Percentiles rank a stretch among this genome's conserved stretches.
Conservation (phyloP, 2,797 vertebrate species). For the Tauraco hartlaubi region DNA sequence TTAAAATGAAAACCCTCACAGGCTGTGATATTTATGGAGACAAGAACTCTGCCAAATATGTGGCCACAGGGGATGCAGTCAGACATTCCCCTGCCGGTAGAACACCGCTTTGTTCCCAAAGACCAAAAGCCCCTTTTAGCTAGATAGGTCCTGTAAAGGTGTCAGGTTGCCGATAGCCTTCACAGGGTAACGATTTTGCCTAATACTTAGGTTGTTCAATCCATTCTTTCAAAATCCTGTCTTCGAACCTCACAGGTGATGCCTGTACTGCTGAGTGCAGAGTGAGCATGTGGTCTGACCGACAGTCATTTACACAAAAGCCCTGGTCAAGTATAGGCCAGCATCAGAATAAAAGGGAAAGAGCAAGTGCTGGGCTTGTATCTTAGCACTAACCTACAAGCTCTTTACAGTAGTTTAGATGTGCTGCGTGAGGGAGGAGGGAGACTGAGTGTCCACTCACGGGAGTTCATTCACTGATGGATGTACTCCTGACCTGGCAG, state of each 20-base stretch:
- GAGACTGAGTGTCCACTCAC: no score
- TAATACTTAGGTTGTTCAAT: not conserved
- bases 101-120: slow-evolving; percentile 2
- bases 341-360: not conserved
- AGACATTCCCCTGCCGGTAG: not conserved
- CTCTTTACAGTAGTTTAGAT: not conserved
- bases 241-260: not conserved
- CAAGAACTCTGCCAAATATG: not conserved
- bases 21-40: not conserved
- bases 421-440: not conserved
- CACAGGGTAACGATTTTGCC: not conserved
- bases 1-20: not conserved
- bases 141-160: not conserved
- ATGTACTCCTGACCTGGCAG: not conserved
- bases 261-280: not conserved
- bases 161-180: not conserved
- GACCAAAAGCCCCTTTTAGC: not conserved
- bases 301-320: not conserved
- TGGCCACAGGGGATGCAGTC: not conserved
- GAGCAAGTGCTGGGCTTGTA: not conserved
- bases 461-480: not conserved
- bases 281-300: not conserved
- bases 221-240: not conserved
- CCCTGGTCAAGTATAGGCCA: not conserved
- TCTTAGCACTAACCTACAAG: not conserved